Conservation (phyloP, 2,888 invertebrate species). For the Sycophila texana region DNA sequence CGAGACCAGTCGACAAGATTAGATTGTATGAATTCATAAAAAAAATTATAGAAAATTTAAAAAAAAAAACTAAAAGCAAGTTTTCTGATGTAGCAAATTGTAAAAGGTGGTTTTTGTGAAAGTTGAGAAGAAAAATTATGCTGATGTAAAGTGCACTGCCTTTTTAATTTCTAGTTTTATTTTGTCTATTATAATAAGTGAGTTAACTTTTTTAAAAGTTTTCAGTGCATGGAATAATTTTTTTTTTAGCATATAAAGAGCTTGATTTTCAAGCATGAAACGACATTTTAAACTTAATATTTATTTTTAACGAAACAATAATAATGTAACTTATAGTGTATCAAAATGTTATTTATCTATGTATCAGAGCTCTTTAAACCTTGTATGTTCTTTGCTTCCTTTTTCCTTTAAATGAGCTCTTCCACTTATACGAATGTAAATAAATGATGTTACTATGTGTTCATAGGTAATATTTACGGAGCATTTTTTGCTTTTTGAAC, state of each 20-base stretch:
- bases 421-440: conserved; percentile 45
- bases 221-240: conserved; percentile 14
- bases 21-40: conserved; percentile 21
- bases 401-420: conserved; percentile 38
- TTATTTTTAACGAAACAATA: conserved; percentile 28
- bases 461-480: conserved; percentile 46
- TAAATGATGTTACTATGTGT: conserved; percentile 52
- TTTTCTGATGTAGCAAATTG: conserved; percentile 41
- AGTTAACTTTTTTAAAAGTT: conserved; percentile 28
- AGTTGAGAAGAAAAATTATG: conserved; percentile 30
- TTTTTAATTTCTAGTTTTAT: conserved; percentile 31
- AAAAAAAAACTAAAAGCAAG: conserved; percentile 30
- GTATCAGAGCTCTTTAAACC: conserved; percentile 38
- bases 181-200: conserved; percentile 28
- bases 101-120: conserved; percentile 41
- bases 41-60: conserved; percentile 13
- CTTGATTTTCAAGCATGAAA: conserved; percentile 13
- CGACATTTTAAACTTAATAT: conserved; percentile 15
- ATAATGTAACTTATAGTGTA: conserved; percentile 36
- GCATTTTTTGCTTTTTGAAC: conserved; percentile 42
- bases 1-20: conserved; percentile 45
- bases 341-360: conserved; percentile 39
- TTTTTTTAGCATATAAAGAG: conserved; percentile 17
- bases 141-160: conserved; percentile 43
- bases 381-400: conserved; percentile 33